A percentile compares a stretch with the other conserved stretches of the same genome.
Evolutionary conservation across 2,888 invertebrate species (phyloP).

Genomic region (Tetragonisca angustula): DNA sequence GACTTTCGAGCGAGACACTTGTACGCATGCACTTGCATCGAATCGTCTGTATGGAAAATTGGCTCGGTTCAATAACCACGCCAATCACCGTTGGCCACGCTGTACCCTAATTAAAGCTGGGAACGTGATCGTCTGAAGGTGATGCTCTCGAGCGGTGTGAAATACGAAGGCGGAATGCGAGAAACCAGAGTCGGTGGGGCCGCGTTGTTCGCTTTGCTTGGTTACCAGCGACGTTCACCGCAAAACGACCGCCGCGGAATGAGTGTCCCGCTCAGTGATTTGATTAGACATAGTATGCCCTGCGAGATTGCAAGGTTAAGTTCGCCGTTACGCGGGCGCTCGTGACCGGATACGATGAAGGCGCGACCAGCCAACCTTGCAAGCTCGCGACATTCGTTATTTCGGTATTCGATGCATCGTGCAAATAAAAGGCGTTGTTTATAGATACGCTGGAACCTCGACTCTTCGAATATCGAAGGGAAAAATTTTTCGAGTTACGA

Average conservation of each 20-base stretch:
- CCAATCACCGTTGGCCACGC: background rate
- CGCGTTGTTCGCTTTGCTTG: slow-evolving; percentile 23
- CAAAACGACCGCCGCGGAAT: slow-evolving; percentile 54
- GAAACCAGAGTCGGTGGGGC: slow-evolving; percentile 16
- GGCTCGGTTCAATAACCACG: background rate
- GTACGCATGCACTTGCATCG: background rate
- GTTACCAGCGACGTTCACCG: slow-evolving; percentile 49
- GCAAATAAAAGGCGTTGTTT: background rate
- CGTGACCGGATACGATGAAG: slow-evolving; percentile 42
- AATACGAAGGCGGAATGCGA: slow-evolving; percentile 27
- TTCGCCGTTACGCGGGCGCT: slow-evolving; percentile 41
- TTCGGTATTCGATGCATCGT: background rate
- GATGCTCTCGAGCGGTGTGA: background rate
- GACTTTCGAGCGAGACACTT: too few relatives aligned
- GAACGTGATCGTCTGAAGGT: slow-evolving; percentile 17
- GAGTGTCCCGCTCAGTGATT: slow-evolving; percentile 43
- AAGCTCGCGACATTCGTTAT: background rate
- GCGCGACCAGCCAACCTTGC: background rate
- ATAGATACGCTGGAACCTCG: too few relatives aligned
- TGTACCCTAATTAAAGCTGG: slow-evolving; percentile 10
- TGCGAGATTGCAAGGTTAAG: slow-evolving; percentile 48
- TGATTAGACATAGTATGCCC: slow-evolving; percentile 40
- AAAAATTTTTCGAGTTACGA: too few relatives aligned
- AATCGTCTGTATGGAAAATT: background rate
- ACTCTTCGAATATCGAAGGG: too few relatives aligned